Base-by-base conservation (phyloP, 1,140 invertebrate species). In the Sycophila sp. region DNA sequence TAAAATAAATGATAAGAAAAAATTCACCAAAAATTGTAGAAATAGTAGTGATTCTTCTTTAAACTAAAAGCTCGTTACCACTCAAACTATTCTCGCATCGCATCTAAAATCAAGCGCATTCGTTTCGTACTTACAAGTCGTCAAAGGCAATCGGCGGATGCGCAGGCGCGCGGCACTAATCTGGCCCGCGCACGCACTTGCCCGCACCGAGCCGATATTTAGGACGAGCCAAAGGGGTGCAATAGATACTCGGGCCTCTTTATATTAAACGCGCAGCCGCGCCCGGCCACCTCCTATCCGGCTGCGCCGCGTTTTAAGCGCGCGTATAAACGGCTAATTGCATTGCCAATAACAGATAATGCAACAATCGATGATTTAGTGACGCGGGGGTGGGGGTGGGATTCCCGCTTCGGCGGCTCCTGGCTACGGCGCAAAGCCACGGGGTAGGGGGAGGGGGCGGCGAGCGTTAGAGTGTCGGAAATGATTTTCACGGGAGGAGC, bases 321-420 rank as follows among this genome's bases (percentile, higher is more conserved):
- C 2, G 17, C 24, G 30, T 22, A 63, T 83, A 84, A 85, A 81
- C 82, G 83, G 77, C 83, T 85, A 85, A 85, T 86, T 83, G 83
- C 79, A 84, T 84, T 84, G 82, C 84, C 84, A 86, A 86, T 86
- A 86, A 84, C 83, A 86, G 84, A 86, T 86, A 86, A 86, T 86
- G 81, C 81, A 80, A 82, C 81, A 83, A 85, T 86, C 81, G 82
- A 85, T 86, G 83, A 86, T 84, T 86, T 86, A 85, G 80, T 22
- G 19, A 22, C 8, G 42, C 7, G 42, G 4, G 19, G 19, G 42
- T 10, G 42, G 19, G 42, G 4, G 19, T 2, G 19, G 19, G 42
- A 17, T 47, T 22, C 42, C 8, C 24, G 42, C 19, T 22, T n/a
- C n/a, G n/a, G n/a, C n/a, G 11, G 42, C 42, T 10, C 17, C n/a